Base-by-base conservation (phyloP, 2,113 vertebrate genomes). In the Periophthalmodon schlosseri region DNA sequence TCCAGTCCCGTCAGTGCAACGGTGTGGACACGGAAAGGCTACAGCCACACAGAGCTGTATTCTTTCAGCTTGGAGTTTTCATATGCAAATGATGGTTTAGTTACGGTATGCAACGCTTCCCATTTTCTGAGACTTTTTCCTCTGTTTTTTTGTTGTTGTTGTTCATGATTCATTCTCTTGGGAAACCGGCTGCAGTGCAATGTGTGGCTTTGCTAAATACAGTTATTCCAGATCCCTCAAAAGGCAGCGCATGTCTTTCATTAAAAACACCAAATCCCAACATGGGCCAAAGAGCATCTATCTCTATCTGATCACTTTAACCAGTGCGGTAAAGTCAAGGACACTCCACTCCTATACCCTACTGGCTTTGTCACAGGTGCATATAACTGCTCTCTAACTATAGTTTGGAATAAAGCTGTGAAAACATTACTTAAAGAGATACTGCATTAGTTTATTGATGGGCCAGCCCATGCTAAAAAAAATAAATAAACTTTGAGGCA, bases 71-170 rank as follows among this genome's bases (percentile, higher is more conserved):
- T 1, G 33, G 73, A 91, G 92, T 94, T 93, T 95, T 94, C 94
- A 94, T 91, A 94, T 95, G 94, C 92, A 93, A 94, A 95, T 95
- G 72, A 73, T 71, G 92, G 87, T 94, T 95, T 95, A 94, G 94
- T 93, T 94, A 93, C 93, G 94, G 91, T 93, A 92, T 92, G 93
- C 91, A 78, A 92, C 91, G 91, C 90, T 92, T 85, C 91, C 89
- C 60, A 34, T 63, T 87, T 92, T 93, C 93, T 88, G 84, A 90
- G 88, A 92, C 90, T 91, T 93, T 92, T 68, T 68, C 63, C 63
- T 44, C 61, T 20, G 60, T 33, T 63, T 74, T 39, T 57, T 28
- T 60, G 23, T 60, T 56, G 28, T 88, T 90, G 70, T 92, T 93
- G 83, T 92, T 84, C 87, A 89, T 92, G 86, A 91, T 92, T 93